Conservation (phyloP, 2,888 invertebrate genomes). For the Megaustenia siamemsis region DNA sequence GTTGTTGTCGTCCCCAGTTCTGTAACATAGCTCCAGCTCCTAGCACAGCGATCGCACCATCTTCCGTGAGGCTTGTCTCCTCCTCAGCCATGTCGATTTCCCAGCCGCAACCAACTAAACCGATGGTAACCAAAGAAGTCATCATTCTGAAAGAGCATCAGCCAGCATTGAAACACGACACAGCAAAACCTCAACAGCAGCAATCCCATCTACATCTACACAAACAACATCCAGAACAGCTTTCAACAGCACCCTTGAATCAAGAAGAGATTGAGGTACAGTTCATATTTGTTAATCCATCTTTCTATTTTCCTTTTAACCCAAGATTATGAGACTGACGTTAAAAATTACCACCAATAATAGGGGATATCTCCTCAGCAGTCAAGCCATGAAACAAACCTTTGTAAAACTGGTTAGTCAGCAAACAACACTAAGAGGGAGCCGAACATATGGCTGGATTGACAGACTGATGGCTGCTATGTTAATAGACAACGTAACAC, state of each 20-base stretch:
- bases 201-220: conserved; percentile 25
- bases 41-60: not conserved
- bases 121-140: conserved; percentile 5
- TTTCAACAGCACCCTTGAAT: not conserved
- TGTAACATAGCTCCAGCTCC: conserved; percentile 53
- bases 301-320: too few relatives aligned
- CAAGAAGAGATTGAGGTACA: conserved; percentile 40
- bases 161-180: not conserved
- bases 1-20: conserved; percentile 25
- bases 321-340: too few relatives aligned
- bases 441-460: too few relatives aligned
- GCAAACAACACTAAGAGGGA: too few relatives aligned
- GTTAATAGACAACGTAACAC: too few relatives aligned
- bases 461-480: too few relatives aligned
- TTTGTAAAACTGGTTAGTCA: too few relatives aligned
- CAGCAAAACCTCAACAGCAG: not conserved
- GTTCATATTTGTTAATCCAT: not conserved
- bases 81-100: conserved; percentile 21
- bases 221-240: conserved; percentile 21
- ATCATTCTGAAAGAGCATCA: conserved; percentile 10
- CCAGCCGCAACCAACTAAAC: not conserved
- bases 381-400: too few relatives aligned
- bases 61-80: not conserved
- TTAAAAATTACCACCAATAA: too few relatives aligned
- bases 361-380: too few relatives aligned